Evolutionary conservation across 1,140 invertebrate species (phyloP).

Genomic region (Scaptomyza montana): DNA sequence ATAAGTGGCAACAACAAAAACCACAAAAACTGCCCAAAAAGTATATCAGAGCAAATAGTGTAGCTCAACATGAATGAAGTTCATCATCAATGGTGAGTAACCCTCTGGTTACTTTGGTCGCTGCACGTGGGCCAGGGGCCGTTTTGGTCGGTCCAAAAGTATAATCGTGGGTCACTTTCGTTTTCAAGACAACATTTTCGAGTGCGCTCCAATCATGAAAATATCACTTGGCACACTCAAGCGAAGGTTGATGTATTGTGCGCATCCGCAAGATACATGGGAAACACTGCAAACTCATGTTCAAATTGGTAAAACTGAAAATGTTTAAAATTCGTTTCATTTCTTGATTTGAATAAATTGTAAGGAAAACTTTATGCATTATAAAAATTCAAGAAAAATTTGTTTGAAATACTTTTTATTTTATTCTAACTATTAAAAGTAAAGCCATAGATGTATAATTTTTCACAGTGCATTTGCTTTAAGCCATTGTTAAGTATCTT

Average conservation of each 20-base stretch:
- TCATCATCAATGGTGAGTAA: conserved; percentile 46
- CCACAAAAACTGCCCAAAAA: no score
- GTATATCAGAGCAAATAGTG: no score
- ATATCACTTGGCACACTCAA: conserved; percentile 75
- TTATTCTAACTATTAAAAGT: no score
- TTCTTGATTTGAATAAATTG: no score
- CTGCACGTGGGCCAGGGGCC: conserved; percentile 8
- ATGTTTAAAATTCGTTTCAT: no score
- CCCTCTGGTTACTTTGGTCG: not conserved
- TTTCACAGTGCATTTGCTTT: not conserved
- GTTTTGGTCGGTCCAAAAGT: conserved; percentile 24
- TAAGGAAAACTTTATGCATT: no score
- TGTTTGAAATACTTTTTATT: no score
- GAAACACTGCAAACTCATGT: not conserved
- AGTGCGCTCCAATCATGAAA: conserved; percentile 79
- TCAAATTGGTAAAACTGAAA: no score
- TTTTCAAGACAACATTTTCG: conserved; percentile 61
- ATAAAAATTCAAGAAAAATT: no score
- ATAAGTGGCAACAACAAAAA: not conserved
- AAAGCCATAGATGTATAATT: not conserved
- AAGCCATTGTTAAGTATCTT: conserved; percentile 11
- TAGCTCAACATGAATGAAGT: conserved; percentile 62
- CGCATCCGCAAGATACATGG: conserved; percentile 45
- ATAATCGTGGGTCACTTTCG: conserved; percentile 79
- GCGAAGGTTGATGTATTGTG: conserved; percentile 62